Base-by-base conservation (phyloP, 2,797 vertebrate species). In the Apogon talboti region DNA sequence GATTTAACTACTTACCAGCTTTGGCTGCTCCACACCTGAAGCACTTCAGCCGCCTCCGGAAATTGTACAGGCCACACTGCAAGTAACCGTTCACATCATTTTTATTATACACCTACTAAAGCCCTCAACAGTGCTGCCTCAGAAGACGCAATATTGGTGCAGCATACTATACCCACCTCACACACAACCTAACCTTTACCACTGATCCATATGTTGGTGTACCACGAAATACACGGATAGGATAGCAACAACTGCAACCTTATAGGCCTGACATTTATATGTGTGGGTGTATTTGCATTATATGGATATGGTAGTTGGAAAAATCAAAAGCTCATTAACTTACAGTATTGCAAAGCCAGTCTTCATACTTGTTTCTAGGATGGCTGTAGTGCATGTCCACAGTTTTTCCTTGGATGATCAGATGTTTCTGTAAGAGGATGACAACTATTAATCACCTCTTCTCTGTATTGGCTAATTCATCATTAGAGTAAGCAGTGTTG, bases 31-130 rank as follows among this genome's bases (percentile, higher is more conserved):
- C 97, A 90, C 98, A 99, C 90, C 97, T 96, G 93, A 99, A 99
- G 92, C 98, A 99, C 96, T 99, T 99, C 91, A 98, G 95, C 92
- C 98, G 95, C 92, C 98, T 97, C 86, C 97, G 96, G 96, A 99
- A 99, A 96, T 99, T 99, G 94, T 99, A 99, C 91, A 99, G 96
- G 93, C 97, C 96, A 94, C 98, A 99, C 98, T 99, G 91, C 38
- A 91, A 95, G 91, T 89, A 94, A 94, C 90, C 91, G 91, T 91
- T 94, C 90, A 94, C 60, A 94, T 89, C 69, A 85, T 91, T 93
- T 93, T 93, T 90, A 91, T 89, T 90, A 93, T 67, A 92, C 88
- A 93, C 89, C 90, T 90, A 89, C 88, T 90, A 78, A 86, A 86
- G 71, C 78, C 86, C 85, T 85, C 77, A 74, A 90, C 76, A 89